Base-by-base conservation (phyloP, 2,113 vertebrate species). In the Collichthys lucidus region DNA sequence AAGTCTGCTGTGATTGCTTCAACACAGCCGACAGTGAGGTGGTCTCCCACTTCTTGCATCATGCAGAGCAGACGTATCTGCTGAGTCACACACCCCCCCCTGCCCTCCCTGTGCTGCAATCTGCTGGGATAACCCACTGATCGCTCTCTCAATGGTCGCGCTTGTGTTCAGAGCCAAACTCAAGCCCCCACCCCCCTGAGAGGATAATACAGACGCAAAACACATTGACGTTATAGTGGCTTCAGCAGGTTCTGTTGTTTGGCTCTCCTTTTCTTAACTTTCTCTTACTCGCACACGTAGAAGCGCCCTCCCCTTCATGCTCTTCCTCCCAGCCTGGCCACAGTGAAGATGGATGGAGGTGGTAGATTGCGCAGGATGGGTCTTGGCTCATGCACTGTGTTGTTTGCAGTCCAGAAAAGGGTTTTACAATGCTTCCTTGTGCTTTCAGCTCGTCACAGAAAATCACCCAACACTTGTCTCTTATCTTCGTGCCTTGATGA, bases 21-120 rank as follows among this genome's bases (percentile, higher is more conserved):
- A 90, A 59, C 87, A 74, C 67, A 52, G 57, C 24, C 15, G 1
- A 16, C 86, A 7, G 4, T 46, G 83, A 88, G 92, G 91, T 91
- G 92, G 88, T 92, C 92, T 79, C 65, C 62, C 44, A 20, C 69
- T 91, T 90, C 82, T 80, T 90, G 90, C 83, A 31, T 90, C 88
- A 87, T 5, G 26, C 86, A 68, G 86, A 56, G 81, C 64, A n/a
- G 67, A 69, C 40, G 91, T 72, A 68, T 31, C 11, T 73, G 53
- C 75, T 92, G 89, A 92, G 52, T 92, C 90, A 88, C 78, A 42
- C 61, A 40, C 35, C 8, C 84, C 69, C 69, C 77, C 63, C 2
- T 11, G 22, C 68, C 61, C 83, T 52, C 24, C 35, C 56, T 40
- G 31, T 4, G 16, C 68, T 68, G 57, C 55, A 56, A 49, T 90